Evolutionary conservation across 2,888 invertebrate species (phyloP), one percentile per base, ranked within the genome.

Genomic region (Abrostola triplasia): DNA sequence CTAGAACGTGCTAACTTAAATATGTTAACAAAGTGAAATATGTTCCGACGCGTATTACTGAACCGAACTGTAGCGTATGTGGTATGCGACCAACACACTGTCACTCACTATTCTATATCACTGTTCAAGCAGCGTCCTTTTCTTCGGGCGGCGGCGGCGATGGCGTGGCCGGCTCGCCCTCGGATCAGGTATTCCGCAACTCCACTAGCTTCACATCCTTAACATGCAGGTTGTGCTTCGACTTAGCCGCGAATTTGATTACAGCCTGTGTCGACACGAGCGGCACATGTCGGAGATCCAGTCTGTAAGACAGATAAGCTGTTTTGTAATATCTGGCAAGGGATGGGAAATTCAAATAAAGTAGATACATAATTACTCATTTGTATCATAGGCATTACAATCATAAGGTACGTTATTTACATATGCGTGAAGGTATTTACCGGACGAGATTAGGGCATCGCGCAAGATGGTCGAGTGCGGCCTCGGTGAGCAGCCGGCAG

Each of bases 181-280:
- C 84, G 82, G 84, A 92, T 93, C 94, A 94, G 84, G 94, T 93
- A 81, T 93, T 95, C 87, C 96, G 85, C 57, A 94, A 86, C 84
- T 96, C 97, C 9, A 97, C 97, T 80, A 97, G 88, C 84, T 97
- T 97, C 7, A 97, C 96, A 79, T 97, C 97, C 77, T 97, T 96
- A 55, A 97, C 97, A 85, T 97, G 97, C 64, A 97, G 92, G 88
- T 97, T 96, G 88, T 97, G 97, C 84, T 96, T 96, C 68, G 97
- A 97, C 81, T 97, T 97, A 68, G 97, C 97, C 1, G 97, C 97
- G 85, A 98, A 98, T 83, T 97, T 97, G 83, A 97, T 97, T 42
- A 98, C 96, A 11, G 97, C 97, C 82, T 97, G 97, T 5, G 97
- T 97, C 5, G 97, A 97, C 47, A 98, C 97, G 81, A 97, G 96